phyloP scores from a whole-genome alignment of 2,888 invertebrate genomes.

The Aplocera efformata region DNA sequence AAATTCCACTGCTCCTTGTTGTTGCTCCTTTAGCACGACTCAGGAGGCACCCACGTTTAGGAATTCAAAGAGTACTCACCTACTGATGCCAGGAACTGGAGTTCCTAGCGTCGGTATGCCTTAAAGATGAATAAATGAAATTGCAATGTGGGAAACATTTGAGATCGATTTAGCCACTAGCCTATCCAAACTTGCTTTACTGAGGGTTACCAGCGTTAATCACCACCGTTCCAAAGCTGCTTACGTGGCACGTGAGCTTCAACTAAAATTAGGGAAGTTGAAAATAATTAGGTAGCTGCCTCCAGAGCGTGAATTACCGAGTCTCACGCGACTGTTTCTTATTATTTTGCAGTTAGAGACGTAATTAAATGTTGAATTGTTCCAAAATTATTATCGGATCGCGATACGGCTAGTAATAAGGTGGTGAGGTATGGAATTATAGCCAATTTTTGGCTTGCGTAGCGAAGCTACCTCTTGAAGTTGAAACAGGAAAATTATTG shows the following conservation, averaged over 20 bases:
- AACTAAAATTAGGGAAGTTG: constrained; percentile 54
- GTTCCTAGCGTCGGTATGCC: too few species aligned
- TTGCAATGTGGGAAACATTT: too few species aligned
- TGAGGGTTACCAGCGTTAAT: background rate
- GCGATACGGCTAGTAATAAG: constrained; percentile 34
- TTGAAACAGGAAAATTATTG: constrained; percentile 5
- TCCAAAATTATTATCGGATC: constrained; percentile 52
- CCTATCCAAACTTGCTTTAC: too few species aligned
- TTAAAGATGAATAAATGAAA: too few species aligned
- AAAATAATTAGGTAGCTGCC: constrained; percentile 61
- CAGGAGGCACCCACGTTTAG: too few species aligned
- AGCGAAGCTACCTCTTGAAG: constrained; percentile 4
- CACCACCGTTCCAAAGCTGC: constrained; percentile 3
- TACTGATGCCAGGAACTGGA: too few species aligned
- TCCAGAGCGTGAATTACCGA: constrained; percentile 58
- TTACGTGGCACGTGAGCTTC: constrained; percentile 37
- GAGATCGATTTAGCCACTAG: too few species aligned
- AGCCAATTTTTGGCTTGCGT: constrained; percentile 16
- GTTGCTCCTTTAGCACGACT: too few species aligned
- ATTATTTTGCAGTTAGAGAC: constrained; percentile 70
- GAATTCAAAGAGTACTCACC: too few species aligned
- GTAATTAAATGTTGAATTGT: constrained; percentile 64
- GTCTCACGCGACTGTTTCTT: constrained; percentile 66
- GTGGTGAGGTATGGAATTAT: constrained; percentile 26
- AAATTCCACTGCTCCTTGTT: too few species aligned